phyloP scores from a whole-genome alignment of 2,797 vertebrate species.

The Pogoniulus pusillus region DNA sequence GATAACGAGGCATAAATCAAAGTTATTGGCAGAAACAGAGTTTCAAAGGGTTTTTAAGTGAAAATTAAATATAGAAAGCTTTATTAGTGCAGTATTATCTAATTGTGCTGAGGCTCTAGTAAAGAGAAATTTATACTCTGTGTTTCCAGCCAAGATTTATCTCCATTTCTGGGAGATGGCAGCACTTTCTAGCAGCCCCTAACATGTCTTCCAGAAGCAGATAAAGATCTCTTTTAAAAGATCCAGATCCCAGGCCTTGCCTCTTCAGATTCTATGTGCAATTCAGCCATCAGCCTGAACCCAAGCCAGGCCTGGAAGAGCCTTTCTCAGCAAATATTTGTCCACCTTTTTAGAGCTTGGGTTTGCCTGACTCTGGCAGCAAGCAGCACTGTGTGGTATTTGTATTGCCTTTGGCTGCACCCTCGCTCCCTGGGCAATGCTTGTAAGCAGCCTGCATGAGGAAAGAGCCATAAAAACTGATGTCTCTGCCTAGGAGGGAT shows the following conservation, averaged over 20 bases:
- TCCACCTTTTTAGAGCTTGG: slow-evolving; percentile 33
- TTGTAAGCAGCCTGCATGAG: not conserved
- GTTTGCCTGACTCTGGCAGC: not conserved
- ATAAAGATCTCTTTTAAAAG: not conserved
- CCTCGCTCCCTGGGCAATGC: not conserved
- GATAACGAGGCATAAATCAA: not conserved
- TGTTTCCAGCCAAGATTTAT: not conserved
- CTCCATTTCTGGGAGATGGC: not conserved
- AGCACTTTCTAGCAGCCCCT: not conserved
- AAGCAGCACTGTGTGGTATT: not conserved
- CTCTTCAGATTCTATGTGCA: not conserved
- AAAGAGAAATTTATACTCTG: not conserved
- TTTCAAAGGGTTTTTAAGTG: not conserved
- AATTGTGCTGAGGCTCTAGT: not conserved
- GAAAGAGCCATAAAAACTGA: slow-evolving; percentile 26
- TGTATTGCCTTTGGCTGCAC: not conserved
- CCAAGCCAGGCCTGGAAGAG: slow-evolving; percentile 12
- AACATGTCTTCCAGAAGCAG: not conserved
- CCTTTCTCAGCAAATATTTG: slow-evolving; percentile 53
- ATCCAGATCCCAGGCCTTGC: not conserved
- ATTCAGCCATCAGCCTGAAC: slow-evolving; percentile 25
- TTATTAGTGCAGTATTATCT: not conserved
- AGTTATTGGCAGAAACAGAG: not conserved
- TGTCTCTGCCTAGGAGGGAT: not conserved
- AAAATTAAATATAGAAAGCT: not conserved